Percentiles rank a stretch among this genome's conserved stretches.
Evolutionary conservation across 2,113 vertebrate species (phyloP).

Genomic region (Sigmodon hispidus): DNA sequence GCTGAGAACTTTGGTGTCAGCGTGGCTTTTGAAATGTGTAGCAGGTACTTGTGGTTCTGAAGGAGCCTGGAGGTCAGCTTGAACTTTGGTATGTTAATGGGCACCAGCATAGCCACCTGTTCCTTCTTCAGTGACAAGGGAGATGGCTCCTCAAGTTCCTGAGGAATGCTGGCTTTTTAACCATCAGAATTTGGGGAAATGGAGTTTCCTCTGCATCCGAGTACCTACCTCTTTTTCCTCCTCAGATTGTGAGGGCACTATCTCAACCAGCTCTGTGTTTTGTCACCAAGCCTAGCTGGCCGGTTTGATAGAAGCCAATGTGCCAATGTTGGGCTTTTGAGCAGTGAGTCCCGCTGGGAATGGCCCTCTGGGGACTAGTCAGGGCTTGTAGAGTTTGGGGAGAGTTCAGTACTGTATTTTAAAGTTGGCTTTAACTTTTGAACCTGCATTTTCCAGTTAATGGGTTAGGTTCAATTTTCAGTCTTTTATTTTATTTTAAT

Average conservation of each 20-base stretch:
- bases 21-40: neutral
- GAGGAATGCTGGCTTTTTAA: neutral
- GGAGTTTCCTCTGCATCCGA: neutral
- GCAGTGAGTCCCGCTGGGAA: rapidly evolving
- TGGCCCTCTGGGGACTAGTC: neutral
- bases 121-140: neutral
- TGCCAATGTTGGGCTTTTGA: neutral
- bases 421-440: neutral
- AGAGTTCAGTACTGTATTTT: neutral
- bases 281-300: rapidly evolving
- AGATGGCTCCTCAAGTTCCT: neutral
- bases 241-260: neutral
- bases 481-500: neutral
- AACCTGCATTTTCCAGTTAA: neutral
- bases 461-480: neutral
- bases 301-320: neutral
- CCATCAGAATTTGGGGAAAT: neutral
- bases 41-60: neutral
- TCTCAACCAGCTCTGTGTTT: neutral
- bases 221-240: neutral
- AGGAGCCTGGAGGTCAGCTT: neutral
- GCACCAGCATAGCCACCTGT: neutral
- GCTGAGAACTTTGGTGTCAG: too few relatives aligned
- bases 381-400: neutral
- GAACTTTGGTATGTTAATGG: too few relatives aligned